Conservation (phyloP, 2,888 invertebrate genomes). For the Acrocyrtus sp. region DNA sequence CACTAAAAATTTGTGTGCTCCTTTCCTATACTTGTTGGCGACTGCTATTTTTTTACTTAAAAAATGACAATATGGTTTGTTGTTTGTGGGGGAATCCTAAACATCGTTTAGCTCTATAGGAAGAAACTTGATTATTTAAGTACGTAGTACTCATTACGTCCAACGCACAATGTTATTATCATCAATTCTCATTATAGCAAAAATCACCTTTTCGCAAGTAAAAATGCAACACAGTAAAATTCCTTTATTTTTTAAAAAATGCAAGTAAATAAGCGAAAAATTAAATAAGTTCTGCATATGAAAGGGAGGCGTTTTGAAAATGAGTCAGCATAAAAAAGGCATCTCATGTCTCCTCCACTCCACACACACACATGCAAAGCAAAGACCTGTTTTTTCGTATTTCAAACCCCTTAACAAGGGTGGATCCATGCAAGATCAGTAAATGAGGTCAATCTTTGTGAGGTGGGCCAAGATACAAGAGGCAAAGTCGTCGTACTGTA, state of each 20-base stretch:
- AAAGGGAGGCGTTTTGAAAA: too few relatives aligned
- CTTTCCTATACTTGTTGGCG: too few relatives aligned
- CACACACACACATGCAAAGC: too few relatives aligned
- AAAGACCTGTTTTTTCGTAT: conserved; percentile 28
- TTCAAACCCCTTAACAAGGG: conserved; percentile 33
- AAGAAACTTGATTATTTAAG: background rate
- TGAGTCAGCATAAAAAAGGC: too few relatives aligned
- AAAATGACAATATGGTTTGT: too few relatives aligned
- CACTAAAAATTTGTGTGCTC: too few relatives aligned
- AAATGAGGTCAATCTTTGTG: conserved; percentile 46
- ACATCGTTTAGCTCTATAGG: too few relatives aligned
- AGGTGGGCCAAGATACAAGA: conserved; percentile 42
- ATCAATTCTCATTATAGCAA: background rate
- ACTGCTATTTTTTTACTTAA: too few relatives aligned
- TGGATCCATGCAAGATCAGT: conserved; percentile 55
- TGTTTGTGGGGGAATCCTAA: too few relatives aligned
- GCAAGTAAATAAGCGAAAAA: conserved; percentile 33
- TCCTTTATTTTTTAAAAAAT: too few relatives aligned
- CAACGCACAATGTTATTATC: background rate
- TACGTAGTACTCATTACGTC: background rate
- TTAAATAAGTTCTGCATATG: conserved; percentile 24
- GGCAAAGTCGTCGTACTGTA: conserved; percentile 31
- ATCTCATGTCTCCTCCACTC: too few relatives aligned
- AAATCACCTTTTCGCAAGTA: background rate
- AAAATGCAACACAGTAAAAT: too few relatives aligned